Evolutionary conservation across 2,888 invertebrate genomes (phyloP).

Genomic region (Andrena praecox): DNA sequence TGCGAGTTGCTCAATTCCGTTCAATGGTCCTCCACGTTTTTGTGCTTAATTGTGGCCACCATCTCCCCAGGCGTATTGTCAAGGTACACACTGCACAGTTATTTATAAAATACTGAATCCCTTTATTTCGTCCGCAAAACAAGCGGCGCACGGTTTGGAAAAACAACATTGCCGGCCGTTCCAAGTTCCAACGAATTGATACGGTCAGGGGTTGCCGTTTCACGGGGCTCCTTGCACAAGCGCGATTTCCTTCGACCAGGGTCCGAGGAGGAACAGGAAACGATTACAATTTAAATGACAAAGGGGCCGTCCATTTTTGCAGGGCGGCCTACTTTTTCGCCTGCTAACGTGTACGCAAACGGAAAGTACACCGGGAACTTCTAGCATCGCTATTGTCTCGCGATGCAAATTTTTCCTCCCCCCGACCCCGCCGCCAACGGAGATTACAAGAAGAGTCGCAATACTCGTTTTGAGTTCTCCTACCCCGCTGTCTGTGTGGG

Average conservation of each 20-base stretch:
- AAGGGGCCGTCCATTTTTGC: constrained; percentile 54
- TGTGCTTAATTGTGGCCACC: no score
- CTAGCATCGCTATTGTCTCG: constrained; percentile 59
- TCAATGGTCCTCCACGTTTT: no score
- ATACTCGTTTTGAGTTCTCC: constrained; percentile 40
- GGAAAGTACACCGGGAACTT: constrained; percentile 54
- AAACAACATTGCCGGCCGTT: not conserved
- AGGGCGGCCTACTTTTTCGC: constrained; percentile 54
- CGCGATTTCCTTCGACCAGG: constrained; percentile 22
- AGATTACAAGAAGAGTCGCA: constrained; percentile 60
- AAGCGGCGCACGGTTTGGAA: not conserved
- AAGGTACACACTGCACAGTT: no score
- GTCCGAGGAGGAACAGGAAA: constrained; percentile 31
- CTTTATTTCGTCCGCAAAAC: no score
- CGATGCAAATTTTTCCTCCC: constrained; percentile 50
- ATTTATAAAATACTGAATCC: no score
- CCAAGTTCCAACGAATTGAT: not conserved
- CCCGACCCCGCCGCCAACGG: constrained; percentile 2
- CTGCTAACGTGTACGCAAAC: constrained; percentile 49
- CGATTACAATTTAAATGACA: constrained; percentile 60
- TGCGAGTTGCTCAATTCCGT: no score
- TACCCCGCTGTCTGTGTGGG: not conserved
- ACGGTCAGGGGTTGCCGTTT: not conserved
- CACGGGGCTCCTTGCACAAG: not conserved
- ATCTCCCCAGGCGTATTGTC: no score